Conservation (phyloP, 2,113 vertebrate species). For the Cricetomys ansorgei region DNA sequence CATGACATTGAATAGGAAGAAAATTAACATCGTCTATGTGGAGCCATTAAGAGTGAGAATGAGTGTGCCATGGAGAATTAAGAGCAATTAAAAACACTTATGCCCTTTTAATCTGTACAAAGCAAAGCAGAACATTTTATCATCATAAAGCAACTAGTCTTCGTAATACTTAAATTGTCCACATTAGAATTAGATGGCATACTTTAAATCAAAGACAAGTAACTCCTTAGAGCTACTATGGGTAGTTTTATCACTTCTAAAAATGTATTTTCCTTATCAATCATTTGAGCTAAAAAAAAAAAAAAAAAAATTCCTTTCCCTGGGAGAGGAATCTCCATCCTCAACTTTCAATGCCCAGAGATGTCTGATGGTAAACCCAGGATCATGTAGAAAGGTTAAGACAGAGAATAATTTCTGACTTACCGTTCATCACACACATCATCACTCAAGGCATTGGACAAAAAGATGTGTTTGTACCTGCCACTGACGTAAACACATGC, state of each 20-base stretch:
- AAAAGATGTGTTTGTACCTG: not conserved
- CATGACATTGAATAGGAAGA: slow-evolving; percentile 49
- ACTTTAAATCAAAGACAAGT: slow-evolving; percentile 52
- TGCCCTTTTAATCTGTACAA: slow-evolving; percentile 61
- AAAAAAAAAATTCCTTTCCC: slow-evolving; percentile 9
- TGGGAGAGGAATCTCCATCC: not conserved
- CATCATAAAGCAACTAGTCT: slow-evolving; percentile 58
- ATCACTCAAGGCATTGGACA: not conserved
- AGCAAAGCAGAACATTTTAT: slow-evolving; percentile 66
- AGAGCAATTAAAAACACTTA: slow-evolving; percentile 71
- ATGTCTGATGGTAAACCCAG: slow-evolving; percentile 16
- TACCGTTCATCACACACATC: not conserved
- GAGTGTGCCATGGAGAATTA: slow-evolving; percentile 56
- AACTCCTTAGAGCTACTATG: slow-evolving; percentile 12
- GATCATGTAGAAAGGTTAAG: slow-evolving; percentile 17
- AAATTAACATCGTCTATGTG: slow-evolving; percentile 67
- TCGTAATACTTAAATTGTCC: slow-evolving; percentile 60
- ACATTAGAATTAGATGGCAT: slow-evolving; percentile 59
- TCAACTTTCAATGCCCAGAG: slow-evolving; percentile 13
- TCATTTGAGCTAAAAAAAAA: slow-evolving; percentile 14
- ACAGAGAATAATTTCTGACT: not conserved
- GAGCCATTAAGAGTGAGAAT: slow-evolving; percentile 68
- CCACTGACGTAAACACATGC: not conserved
- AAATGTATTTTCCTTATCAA: not conserved
- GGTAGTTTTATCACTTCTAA: slow-evolving; percentile 31